Evolutionary conservation across 2,113 vertebrate species (phyloP).

Genomic region (Alouatta palliata): DNA sequence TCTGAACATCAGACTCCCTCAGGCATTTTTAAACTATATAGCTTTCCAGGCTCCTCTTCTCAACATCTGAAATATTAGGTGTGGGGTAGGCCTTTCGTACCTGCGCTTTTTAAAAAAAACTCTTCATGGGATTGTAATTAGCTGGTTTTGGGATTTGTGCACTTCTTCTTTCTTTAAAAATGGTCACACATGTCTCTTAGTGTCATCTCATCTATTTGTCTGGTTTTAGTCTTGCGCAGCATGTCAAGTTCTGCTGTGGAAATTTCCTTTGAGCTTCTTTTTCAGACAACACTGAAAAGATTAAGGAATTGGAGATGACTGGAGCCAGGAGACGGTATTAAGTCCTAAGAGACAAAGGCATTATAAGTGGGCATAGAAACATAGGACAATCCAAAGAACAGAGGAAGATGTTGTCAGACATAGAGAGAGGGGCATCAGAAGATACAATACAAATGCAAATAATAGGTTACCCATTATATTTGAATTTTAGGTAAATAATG

Average conservation of each 20-base stretch:
- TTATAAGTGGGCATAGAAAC: neutral
- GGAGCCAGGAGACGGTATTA: neutral
- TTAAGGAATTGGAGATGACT: conserved; percentile 10
- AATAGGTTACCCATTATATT: neutral
- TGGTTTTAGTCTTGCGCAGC: neutral
- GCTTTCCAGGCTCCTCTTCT: neutral
- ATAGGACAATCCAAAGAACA: neutral
- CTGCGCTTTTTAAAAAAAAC: neutral
- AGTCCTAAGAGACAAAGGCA: neutral
- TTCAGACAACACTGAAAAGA: neutral
- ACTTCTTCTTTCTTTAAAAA: neutral
- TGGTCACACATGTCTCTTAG: neutral
- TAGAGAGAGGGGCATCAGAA: neutral
- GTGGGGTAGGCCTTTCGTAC: neutral
- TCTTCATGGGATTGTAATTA: neutral
- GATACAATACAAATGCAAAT: neutral
- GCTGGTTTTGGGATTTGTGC: neutral
- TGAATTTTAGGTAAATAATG: conserved; percentile 24
- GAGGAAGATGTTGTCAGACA: neutral
- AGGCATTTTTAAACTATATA: neutral
- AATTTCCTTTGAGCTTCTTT: conserved; percentile 40
- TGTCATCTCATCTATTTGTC: neutral
- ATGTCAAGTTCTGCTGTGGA: conserved; percentile 15
- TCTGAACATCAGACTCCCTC: neutral
- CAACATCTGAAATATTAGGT: neutral